Percentiles rank a stretch among this genome's conserved stretches.
Conservation (phyloP, 2,113 vertebrate species). For the Riparia riparia region DNA sequence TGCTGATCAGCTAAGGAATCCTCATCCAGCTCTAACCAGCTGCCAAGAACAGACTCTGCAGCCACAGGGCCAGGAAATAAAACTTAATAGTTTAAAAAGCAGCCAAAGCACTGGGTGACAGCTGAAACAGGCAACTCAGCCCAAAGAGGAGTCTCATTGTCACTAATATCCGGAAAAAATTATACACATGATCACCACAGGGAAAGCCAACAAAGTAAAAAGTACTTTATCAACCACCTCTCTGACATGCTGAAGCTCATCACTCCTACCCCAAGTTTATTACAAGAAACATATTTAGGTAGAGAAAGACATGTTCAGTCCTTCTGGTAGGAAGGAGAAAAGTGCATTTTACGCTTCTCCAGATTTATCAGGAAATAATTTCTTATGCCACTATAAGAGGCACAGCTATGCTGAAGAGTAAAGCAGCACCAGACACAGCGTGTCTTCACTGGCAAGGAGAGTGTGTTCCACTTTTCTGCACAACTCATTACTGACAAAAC, state of each 20-base stretch:
- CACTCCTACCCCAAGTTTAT: not conserved
- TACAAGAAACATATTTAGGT: not conserved
- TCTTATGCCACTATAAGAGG: conserved; percentile 42
- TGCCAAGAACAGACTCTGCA: not conserved
- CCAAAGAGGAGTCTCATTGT: not conserved
- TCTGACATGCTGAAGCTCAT: not conserved
- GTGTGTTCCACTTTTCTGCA: conserved; percentile 66
- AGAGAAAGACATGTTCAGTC: not conserved
- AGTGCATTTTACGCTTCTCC: not conserved
- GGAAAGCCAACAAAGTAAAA: not conserved
- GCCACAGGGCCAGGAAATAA: not conserved
- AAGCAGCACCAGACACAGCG: conserved; percentile 62
- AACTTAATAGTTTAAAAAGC: not conserved
- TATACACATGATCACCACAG: fast-evolving
- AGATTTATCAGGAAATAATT: conserved; percentile 57
- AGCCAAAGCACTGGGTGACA: not conserved
- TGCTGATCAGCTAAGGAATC: not conserved
- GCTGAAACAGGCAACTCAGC: not conserved
- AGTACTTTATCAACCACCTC: not conserved
- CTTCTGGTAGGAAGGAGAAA: not conserved
- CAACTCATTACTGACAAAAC: conserved; percentile 75
- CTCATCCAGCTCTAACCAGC: not conserved
- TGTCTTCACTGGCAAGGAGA: conserved; percentile 58
- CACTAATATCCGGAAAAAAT: not conserved
- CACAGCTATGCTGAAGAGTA: conserved; percentile 50